Percentiles rank a stretch among this genome's conserved stretches.
Evolutionary conservation across 2,888 invertebrate species (phyloP).

Genomic region (Opisthograptis luteolata): DNA sequence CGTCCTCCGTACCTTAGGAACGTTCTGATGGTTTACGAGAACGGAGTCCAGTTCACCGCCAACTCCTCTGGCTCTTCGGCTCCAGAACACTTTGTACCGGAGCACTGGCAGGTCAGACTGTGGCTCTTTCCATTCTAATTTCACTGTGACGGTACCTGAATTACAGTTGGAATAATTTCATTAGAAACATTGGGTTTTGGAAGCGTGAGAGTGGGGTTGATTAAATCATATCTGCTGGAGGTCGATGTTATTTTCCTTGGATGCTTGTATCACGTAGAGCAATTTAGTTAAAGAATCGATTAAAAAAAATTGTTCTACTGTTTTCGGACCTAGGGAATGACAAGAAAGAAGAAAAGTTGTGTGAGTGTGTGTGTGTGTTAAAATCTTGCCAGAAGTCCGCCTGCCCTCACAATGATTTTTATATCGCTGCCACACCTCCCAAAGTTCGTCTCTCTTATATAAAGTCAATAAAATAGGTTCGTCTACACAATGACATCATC

Average conservation of each 20-base stretch:
- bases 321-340: too few relatives aligned
- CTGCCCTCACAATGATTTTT: not conserved
- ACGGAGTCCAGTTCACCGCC: conserved; percentile 85
- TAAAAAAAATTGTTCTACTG: too few relatives aligned
- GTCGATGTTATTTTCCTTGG: too few relatives aligned
- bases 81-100: conserved; percentile 90
- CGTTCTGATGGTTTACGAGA: conserved; percentile 85
- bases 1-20: conserved; percentile 79
- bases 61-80: conserved; percentile 86
- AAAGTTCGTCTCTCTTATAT: not conserved
- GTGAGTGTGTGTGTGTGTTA: too few relatives aligned
- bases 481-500: too few relatives aligned
- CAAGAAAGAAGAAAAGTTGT: too few relatives aligned
- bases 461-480: conserved; percentile 13
- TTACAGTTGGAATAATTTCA: conserved; percentile 5
- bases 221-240: too few relatives aligned
- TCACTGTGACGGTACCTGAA: conserved; percentile 80
- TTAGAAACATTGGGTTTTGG: not conserved
- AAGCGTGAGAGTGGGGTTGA: too few relatives aligned
- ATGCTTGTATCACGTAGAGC: too few relatives aligned
- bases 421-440: conserved; percentile 8
- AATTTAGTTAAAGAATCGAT: too few relatives aligned
- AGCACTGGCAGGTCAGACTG: conserved; percentile 88
- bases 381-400: too few relatives aligned
- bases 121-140: conserved; percentile 88